Base-by-base conservation (phyloP, 1,140 invertebrate genomes). In the Drosophila orosa region DNA sequence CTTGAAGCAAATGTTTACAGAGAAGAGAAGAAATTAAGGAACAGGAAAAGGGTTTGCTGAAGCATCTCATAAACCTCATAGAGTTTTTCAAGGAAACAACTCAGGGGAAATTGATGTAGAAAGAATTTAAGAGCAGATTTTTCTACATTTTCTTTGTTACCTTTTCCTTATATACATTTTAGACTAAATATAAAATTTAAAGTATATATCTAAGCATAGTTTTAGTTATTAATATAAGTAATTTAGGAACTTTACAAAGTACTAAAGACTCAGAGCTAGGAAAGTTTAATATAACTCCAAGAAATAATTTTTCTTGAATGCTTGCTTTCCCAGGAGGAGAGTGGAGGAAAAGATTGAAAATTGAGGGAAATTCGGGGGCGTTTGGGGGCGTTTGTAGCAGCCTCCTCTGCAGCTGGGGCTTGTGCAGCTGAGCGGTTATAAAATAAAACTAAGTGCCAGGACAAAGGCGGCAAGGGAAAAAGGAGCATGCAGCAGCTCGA, bases 371-470 rank as follows among this genome's bases (percentile, higher is more conserved):
- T 56, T 37, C 22, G 31, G 33, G 59, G 24, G 15, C 47, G 31
- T 44, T 74, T 19, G 31, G 27, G 55, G 24, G 10, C 50, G 33
- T 39, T 66, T 17, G n/a, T n/a, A n/a, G n/a, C 6, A 22, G 47
- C 19, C 58, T 42, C 17, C 17, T 17, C 60, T 33, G 45, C 29
- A 35, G 61, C 45, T 56, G 71, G 25, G 55, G 33, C 73, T 37
- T 55, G 74, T 60, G 73, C 74, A 76, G 62, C 37, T 50, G 63
- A 77, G 50, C 71, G 72, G 24, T 37, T 74, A 42, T 45, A 68
- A 74, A 62, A 68, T 67, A 67, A 57, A 40, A 61, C 35, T 33
- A 45, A 55, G 40, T 72, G 67, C 52, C 73, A 19, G 63, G 52
- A 44, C 59, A 74, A 73, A 61, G 54, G 54, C 54, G 74, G 52